Evolutionary conservation across 2,797 vertebrate species (phyloP), one percentile per base, ranked within the genome.

Genomic region (Danionella dracula): DNA sequence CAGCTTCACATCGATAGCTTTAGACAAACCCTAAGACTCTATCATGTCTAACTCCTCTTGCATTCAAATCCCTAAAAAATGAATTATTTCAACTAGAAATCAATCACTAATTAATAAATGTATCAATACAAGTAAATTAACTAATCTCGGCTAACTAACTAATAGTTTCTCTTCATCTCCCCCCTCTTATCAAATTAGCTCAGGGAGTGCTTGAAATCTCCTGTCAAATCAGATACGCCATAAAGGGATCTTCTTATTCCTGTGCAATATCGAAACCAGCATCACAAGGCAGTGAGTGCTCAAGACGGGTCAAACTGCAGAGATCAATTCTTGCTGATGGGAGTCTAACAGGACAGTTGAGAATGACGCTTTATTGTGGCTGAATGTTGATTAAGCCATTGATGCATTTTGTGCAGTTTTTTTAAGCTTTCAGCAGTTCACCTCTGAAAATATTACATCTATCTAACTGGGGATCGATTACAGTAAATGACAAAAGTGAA

Each of bases 241-340:
- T 78, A 75, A 74, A 81, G 75, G 66, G 73, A 76, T 64, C 61
- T 63, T 71, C 71, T 78, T 44, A 70, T 50, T 63, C 51, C 58
- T 75, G 66, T 16, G 35, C 73, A 76, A 79, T 80, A 81, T 84
- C 83, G 64, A 76, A 71, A 74, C 38, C 49, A 75, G 37, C 35
- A 57, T 38, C 27, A 15, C 44, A 44, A 64, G 53, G n/a, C 55
- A 31, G 17, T 12, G 16, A 58, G 35, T 27, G 17, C 62, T 15
- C 8, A 38, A 32, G 49, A 45, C 40, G 51, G 56, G 66, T 59
- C 13, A 37, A 13, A 41, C 27, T 3, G 35, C 48, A 34, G 38
- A 61, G 35, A 66, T 49, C 13, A 27, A 66, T 59, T 53, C 32
- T 20, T 37, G 62, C 55, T 56, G 51, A 56, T 15, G 4, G 31